These are phyloP conservation scores for Thymallus thymallus DNA, from an alignment of 2,113 vertebrate genomes.

Conservation along the genomic window DNA sequence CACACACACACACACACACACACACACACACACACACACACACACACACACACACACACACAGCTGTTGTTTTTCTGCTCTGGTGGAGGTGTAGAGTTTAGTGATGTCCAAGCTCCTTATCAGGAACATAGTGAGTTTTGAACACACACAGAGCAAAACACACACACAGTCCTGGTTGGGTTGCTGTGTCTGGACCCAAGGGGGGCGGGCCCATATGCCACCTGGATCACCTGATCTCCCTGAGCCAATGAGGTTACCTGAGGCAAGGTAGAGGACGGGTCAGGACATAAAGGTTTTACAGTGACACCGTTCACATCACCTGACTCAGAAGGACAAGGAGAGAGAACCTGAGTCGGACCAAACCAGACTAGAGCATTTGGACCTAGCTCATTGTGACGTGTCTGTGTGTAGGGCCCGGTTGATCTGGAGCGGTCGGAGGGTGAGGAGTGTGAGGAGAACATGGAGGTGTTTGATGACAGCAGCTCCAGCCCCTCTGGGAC, in stretches of 20 bases:
- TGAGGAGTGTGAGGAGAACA: constrained; percentile 95
- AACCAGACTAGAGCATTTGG: not conserved
- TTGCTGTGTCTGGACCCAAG: constrained; percentile 21
- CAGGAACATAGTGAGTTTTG: constrained; percentile 35
- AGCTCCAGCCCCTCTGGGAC: constrained; percentile 97
- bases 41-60: too few relatives aligned
- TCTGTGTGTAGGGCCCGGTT: constrained; percentile 76
- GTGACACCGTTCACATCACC: not conserved
- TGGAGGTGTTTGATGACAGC: constrained; percentile 97
- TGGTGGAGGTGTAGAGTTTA: constrained; percentile 41
- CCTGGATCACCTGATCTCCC: constrained; percentile 54
- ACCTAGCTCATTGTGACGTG: not conserved
- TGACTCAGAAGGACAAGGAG: too few relatives aligned
- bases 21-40: too few relatives aligned
- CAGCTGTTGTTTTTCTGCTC: constrained; percentile 33
- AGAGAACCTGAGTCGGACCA: not conserved
- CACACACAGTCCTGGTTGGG: constrained; percentile 11
- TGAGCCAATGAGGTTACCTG: constrained; percentile 48
- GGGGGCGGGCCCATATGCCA: constrained; percentile 36
- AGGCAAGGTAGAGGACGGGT: constrained; percentile 45
- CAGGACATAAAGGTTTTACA: not conserved
- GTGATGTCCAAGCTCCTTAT: constrained; percentile 48
- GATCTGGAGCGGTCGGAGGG: constrained; percentile 90
- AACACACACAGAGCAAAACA: constrained; percentile 25
- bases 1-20: not conserved